Evolutionary conservation across 2,888 invertebrate genomes (phyloP).

Genomic region (Chaitophorus viminalis): DNA sequence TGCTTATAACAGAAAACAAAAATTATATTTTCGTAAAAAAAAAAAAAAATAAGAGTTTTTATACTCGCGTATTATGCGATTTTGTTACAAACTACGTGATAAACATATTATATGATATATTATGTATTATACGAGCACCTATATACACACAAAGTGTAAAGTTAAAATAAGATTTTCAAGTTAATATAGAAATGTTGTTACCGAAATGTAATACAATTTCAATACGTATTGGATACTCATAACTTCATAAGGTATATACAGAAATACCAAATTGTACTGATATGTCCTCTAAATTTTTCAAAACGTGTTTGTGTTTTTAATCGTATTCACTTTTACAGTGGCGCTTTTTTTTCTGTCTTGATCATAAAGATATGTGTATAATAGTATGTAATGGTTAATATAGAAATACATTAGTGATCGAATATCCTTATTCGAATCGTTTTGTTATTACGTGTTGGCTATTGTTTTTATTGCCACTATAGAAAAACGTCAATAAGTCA

Average conservation of each 20-base stretch:
- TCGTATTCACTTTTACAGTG: neutral
- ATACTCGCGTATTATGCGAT: neutral
- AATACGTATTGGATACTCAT: neutral
- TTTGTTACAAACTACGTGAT: neutral
- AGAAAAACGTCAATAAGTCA: neutral
- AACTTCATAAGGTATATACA: neutral
- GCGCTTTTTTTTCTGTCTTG: neutral
- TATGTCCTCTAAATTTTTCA: conserved; percentile 1
- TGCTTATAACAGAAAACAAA: neutral
- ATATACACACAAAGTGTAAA: neutral
- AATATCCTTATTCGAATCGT: neutral
- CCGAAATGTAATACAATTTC: neutral
- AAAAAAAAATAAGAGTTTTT: neutral
- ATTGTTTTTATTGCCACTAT: neutral
- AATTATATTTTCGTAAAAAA: neutral
- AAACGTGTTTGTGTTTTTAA: conserved; percentile 3
- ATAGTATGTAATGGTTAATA: neutral
- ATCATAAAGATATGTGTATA: neutral
- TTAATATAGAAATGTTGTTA: neutral
- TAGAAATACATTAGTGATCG: neutral
- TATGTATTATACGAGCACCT: neutral
- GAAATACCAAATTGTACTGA: neutral
- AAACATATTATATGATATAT: no score
- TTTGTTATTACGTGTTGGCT: neutral
- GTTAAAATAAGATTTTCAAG: neutral